phyloP scores from a whole-genome alignment of 2,797 vertebrate species.

The Ctenopoma kingsleyae region DNA sequence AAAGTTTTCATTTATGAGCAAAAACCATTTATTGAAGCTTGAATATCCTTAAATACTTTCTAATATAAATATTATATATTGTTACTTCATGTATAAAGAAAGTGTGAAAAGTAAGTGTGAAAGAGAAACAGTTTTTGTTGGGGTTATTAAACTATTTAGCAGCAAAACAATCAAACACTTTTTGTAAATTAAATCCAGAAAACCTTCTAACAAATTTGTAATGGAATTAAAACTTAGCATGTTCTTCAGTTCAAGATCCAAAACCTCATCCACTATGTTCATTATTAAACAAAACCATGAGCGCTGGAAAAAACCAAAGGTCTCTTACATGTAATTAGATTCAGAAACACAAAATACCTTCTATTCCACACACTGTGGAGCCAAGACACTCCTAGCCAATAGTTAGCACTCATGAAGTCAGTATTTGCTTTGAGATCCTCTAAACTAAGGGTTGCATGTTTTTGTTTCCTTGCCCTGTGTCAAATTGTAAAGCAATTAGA shows the following conservation, averaged over 20 bases:
- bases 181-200: constrained; percentile 35
- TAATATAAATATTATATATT: not conserved
- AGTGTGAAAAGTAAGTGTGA: no score
- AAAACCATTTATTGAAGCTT: not conserved
- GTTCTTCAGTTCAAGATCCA: constrained; percentile 41
- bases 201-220: constrained; percentile 21
- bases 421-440: constrained; percentile 58
- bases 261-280: constrained; percentile 41
- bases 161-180: constrained; percentile 24
- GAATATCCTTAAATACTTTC: not conserved
- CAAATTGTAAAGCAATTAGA: constrained; percentile 52
- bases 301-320: constrained; percentile 60
- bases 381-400: constrained; percentile 38
- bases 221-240: constrained; percentile 19
- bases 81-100: not conserved
- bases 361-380: constrained; percentile 29
- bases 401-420: constrained; percentile 34
- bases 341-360: constrained; percentile 55
- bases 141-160: not conserved
- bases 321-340: constrained; percentile 46
- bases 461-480: constrained; percentile 55
- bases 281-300: constrained; percentile 52
- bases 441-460: constrained; percentile 50
- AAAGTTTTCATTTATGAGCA: not conserved
- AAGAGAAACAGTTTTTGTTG: not conserved